Conservation (phyloP, 2,113 vertebrate genomes). For the Varanus komodoensis region DNA sequence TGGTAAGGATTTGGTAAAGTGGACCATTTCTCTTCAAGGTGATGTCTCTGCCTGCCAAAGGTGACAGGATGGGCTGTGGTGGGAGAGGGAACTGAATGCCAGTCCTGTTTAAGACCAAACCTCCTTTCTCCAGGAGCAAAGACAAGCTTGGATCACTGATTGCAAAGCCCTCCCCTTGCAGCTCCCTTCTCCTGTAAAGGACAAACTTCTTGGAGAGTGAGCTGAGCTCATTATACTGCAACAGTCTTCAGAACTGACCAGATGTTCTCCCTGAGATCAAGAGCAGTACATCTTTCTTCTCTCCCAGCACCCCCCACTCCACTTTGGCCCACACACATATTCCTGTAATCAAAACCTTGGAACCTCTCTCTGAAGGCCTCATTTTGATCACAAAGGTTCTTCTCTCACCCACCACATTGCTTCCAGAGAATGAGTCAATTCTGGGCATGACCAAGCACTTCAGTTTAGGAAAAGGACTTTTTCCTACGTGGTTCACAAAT, state of each 20-base stretch:
- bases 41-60: background rate
- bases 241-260: background rate
- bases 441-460: background rate
- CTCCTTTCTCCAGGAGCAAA: background rate
- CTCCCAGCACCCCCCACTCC: background rate
- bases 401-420: background rate
- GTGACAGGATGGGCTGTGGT: background rate
- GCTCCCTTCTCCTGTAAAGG: too few species aligned
- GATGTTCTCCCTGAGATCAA: accelerated
- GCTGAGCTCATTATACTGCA: background rate
- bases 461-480: background rate
- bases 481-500: too few species aligned
- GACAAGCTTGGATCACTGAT: background rate
- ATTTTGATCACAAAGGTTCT: background rate
- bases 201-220: background rate
- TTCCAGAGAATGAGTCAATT: background rate
- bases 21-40: background rate
- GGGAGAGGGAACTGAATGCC: background rate
- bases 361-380: background rate
- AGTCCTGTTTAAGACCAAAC: background rate
- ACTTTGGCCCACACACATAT: background rate
- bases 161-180: background rate
- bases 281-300: background rate
- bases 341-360: background rate
- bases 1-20: background rate